Percentiles rank a stretch among this genome's conserved stretches.
phyloP scores from a whole-genome alignment of 2,113 vertebrate species.

The Limnothrissa miodon region DNA sequence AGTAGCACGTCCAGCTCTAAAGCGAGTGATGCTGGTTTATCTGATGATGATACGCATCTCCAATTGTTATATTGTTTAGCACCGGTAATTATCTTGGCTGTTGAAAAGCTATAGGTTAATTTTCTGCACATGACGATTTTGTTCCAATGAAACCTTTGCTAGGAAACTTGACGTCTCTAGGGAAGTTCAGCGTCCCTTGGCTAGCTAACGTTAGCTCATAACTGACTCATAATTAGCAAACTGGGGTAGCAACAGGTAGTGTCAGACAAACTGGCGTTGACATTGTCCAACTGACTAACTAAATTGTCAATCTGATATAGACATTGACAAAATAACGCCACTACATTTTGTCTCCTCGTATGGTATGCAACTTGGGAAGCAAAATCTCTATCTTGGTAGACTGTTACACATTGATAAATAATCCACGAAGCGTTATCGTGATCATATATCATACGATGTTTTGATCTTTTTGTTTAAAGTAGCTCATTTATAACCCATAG shows the following conservation, averaged over 20 bases:
- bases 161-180: neutral
- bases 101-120: neutral
- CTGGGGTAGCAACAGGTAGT: slow-evolving; percentile 1
- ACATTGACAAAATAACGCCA: too few relatives aligned
- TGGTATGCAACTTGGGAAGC: neutral
- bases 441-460: neutral
- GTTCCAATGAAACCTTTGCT: neutral
- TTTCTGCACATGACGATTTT: neutral
- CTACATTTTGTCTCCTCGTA: neutral
- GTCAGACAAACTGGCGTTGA: neutral
- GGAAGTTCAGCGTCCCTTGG: slow-evolving; percentile 4
- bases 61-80: neutral
- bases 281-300: too few relatives aligned
- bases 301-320: too few relatives aligned
- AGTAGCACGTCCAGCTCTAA: slow-evolving; percentile 22
- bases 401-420: neutral
- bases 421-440: neutral
- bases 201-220: too few relatives aligned
- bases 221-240: neutral
- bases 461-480: neutral
- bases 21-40: neutral
- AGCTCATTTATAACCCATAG: too few relatives aligned
- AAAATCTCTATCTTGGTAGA: neutral
- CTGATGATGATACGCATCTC: neutral
- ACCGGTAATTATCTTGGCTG: neutral